Percentiles rank a stretch among this genome's conserved stretches.
These are phyloP conservation scores for Coelopa pilipes DNA, from an alignment of 2,888 invertebrate species.

Conservation along the genomic window DNA sequence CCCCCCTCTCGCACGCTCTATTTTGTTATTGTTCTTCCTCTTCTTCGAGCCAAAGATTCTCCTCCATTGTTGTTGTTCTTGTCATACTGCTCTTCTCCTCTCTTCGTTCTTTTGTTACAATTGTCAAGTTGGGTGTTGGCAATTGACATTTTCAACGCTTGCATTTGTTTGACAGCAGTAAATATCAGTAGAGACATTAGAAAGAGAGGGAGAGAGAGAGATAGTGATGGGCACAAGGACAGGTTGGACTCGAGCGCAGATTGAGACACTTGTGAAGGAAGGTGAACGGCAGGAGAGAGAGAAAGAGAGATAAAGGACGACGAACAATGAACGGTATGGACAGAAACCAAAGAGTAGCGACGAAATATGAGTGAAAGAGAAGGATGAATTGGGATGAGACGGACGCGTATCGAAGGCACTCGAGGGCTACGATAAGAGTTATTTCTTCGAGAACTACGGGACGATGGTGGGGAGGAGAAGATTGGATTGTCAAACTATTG, in stretches of 20 bases:
- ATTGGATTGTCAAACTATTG: no score
- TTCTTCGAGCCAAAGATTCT: no score
- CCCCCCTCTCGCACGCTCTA: background rate
- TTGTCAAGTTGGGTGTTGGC: constrained; percentile 1
- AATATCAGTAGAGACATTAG: constrained; percentile 24
- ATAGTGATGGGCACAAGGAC: background rate
- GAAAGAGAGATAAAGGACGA: background rate
- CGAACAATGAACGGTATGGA: background rate
- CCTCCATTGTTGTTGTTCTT: constrained; percentile 10
- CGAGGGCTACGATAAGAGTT: no score
- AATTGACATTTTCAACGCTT: constrained; percentile 30
- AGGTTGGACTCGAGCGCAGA: background rate
- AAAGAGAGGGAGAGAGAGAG: constrained; percentile 6
- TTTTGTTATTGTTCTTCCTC: no score
- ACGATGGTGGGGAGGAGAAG: no score
- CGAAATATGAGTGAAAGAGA: background rate
- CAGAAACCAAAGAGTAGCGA: background rate
- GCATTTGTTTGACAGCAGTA: constrained; percentile 26
- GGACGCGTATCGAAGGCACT: no score
- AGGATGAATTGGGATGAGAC: background rate
- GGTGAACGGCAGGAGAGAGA: background rate
- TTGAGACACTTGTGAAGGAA: background rate
- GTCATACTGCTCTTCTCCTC: background rate
- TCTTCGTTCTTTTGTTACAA: background rate
- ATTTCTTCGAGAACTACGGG: no score